Evolutionary conservation across 92 coral and sea anemone genomes (phyloP).

Genomic region (Plumapathes pennacea): DNA sequence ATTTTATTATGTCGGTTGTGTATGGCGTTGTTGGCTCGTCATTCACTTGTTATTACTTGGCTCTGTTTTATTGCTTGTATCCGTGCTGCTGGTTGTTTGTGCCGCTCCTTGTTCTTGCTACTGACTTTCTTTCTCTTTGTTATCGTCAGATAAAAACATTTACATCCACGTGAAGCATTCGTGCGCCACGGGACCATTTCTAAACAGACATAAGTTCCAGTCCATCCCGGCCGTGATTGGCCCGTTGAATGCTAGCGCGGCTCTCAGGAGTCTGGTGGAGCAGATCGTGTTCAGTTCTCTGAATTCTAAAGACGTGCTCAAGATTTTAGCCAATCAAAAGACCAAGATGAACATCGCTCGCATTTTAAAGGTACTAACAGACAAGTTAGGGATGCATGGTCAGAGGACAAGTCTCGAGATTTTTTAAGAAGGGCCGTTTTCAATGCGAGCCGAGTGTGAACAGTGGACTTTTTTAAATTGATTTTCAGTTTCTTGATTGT

Average conservation of each 20-base stretch:
- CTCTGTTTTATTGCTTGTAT: too few relatives aligned
- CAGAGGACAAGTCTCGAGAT: too few relatives aligned
- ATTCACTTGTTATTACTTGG: too few relatives aligned
- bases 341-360: slow-evolving; percentile 66
- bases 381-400: background rate
- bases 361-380: slow-evolving; percentile 59
- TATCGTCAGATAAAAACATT: too few relatives aligned
- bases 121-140: too few relatives aligned
- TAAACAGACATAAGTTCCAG: slow-evolving; percentile 33
- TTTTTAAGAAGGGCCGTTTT: too few relatives aligned
- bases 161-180: slow-evolving; percentile 53
- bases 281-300: slow-evolving; percentile 60
- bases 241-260: slow-evolving; percentile 50
- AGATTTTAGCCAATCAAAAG: slow-evolving; percentile 61
- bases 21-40: too few relatives aligned
- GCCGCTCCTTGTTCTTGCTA: too few relatives aligned
- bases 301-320: slow-evolving; percentile 44
- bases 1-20: too few relatives aligned
- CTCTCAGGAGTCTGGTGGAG: slow-evolving; percentile 59
- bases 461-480: background rate
- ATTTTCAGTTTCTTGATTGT: background rate
- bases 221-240: slow-evolving; percentile 48
- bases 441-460: too few relatives aligned
- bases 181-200: slow-evolving; percentile 66
- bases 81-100: too few relatives aligned